These are phyloP conservation scores for Falcunculus frontatus DNA, from an alignment of 2,113 vertebrate species.

Conservation along the genomic window DNA sequence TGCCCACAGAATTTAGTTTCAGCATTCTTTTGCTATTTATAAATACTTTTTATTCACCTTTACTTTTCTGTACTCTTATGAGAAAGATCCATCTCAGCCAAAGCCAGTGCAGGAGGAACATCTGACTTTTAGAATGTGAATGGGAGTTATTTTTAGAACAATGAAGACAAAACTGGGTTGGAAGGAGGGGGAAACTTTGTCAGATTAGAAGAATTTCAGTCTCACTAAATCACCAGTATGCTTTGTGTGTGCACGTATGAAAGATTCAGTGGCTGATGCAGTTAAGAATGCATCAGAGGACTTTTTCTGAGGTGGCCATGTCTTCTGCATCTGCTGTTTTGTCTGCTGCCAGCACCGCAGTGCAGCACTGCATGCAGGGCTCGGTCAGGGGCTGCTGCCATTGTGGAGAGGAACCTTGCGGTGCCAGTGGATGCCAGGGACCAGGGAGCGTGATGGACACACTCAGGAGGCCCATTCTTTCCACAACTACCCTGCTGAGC, in stretches of 20 bases:
- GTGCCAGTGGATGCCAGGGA: not conserved
- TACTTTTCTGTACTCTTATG: not conserved
- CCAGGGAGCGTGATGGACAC: not conserved
- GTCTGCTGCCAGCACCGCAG: not conserved
- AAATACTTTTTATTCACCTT: conserved; percentile 1
- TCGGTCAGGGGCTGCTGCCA: not conserved
- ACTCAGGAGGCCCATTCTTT: not conserved
- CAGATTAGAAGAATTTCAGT: not conserved
- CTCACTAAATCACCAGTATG: not conserved
- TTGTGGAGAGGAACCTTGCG: not conserved
- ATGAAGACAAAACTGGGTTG: not conserved
- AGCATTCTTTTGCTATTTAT: not conserved
- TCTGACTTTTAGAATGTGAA: not conserved
- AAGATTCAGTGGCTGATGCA: not conserved
- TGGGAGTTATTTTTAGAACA: conserved; percentile 24
- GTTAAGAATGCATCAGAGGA: not conserved
- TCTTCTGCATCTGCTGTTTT: not conserved
- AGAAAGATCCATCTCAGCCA: not conserved
- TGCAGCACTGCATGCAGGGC: not conserved
- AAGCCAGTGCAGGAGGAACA: not conserved
- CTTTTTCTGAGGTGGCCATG: not conserved
- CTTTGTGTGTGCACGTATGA: not conserved
- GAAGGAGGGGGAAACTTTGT: not conserved
- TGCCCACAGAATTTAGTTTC: not conserved
- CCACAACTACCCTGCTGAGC: not conserved